Base-by-base conservation (phyloP, 2,113 vertebrate genomes). In the Sterrhoptilus dennistouni region DNA sequence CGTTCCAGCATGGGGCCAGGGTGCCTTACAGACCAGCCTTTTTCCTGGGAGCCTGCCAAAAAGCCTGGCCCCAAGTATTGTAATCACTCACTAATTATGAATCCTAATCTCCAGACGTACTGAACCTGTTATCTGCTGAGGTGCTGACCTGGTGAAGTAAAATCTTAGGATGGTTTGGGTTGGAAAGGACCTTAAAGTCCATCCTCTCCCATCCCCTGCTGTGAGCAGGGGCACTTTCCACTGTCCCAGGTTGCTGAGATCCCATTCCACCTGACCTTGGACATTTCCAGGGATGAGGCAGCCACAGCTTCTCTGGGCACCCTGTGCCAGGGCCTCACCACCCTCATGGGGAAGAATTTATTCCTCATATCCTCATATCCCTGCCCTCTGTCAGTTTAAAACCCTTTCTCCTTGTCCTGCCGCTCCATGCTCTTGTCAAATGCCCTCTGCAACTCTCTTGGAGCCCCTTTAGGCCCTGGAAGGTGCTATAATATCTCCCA, bases 1-100 rank as follows among this genome's bases (percentile, higher is more conserved):
- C 77, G 36, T 38, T 53, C 60, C 22, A 15, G 0, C 0, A 0
- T 1, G 11, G 35, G 49, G 44, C 40, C 36, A 24, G 44, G 7
- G 0, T 71, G 44, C 24, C 6, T 81, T 36, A n/a, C 36, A 61
- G 77, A 44, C 25, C 59, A 35, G 63, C 19, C 83, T 77, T 69
- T 54, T 61, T 77, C 66, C 74, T 76, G 89, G 31, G 54, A 86
- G 71, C 59, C 71, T 89, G 89, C 80, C 86, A 89, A 86, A 89
- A 86, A 88, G 31, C 54, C 68, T 77, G 79, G 54, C 68, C 63
- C 80, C 71, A 40, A 49, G 63, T 68, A 15, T 52, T 83, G 68
- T 72, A 95, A 90, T 94, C 4, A 1, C 40, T 28, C 49, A 75
- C 75, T 92, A 47, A 96, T 95, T 80, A 52, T 5, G 17, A 86